Base-by-base conservation (phyloP, 2,797 vertebrate genomes). In the Peromyscus attwateri region DNA sequence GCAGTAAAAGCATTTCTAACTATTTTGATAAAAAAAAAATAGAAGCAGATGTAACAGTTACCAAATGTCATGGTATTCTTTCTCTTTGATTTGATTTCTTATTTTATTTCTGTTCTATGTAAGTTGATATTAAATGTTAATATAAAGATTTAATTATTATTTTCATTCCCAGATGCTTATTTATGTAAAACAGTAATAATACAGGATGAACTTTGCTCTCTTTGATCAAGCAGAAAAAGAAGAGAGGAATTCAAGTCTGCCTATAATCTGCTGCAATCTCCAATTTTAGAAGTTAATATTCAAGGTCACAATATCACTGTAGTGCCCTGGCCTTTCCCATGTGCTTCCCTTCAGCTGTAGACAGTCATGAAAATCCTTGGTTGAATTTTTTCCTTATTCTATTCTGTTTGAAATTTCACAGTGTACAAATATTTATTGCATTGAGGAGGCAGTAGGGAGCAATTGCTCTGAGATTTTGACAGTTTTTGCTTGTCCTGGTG, bases 321-420 rank as follows among this genome's bases (percentile, higher is more conserved):
- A 1, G 27, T n/a, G 3, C 1, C 37, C 12, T 13, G 1, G 25
- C 29, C 11, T 70, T 43, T 13, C 7, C 2, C 16, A n/a, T 1
- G 3, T 3, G 13, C 23, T 29, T n/a, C 9, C 27, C 13, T 80
- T 25, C 57, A 46, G 21, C 6, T 85, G 34, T 64, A 43, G 75
- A 55, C 6, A 34, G 46, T 77, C 31, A 88, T 60, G 60, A 23
- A 79, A 10, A 13, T 52, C 6, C n/a, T 2, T 21, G 37, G 31
- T 76, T 95, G 3, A 6, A 64, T 12, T 25, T 87, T 87, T 49
- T 71, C 14, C 73, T n/a, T 19, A 34, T 64, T 91, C 12, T 52
- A 1, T 85, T 31, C 25, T 29, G 43, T 71, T 84, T 60, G 1
- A 37, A 73, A 55, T 68, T 23, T 68, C 29, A 37, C 10, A 40